Percentiles rank a stretch among this genome's conserved stretches.
Conservation (phyloP, 2,797 vertebrate species). For the Rhinoraja longicauda region DNA sequence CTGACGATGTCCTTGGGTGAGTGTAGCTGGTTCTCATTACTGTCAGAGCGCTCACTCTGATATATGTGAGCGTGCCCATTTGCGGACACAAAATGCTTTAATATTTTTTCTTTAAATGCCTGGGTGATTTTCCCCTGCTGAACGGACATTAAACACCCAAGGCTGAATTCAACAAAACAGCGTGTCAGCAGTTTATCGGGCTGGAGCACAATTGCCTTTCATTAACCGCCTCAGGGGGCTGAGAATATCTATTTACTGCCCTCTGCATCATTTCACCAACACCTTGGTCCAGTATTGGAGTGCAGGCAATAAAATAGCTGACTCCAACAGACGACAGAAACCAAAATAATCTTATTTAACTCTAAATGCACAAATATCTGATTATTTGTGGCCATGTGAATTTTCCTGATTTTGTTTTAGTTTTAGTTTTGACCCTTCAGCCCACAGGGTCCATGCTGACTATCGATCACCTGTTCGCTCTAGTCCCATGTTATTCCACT, state of each 20-base stretch:
- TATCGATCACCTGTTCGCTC: too few relatives aligned
- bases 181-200: background rate
- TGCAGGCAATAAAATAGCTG: background rate
- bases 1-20: background rate
- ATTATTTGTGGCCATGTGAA: background rate
- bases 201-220: background rate
- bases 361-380: background rate
- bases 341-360: conserved; percentile 9
- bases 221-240: background rate
- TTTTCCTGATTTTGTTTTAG: background rate
- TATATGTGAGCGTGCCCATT: background rate
- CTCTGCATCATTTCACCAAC: conserved; percentile 24
- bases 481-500: too few relatives aligned
- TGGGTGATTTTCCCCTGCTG: background rate
- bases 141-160: background rate
- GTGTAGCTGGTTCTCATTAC: background rate
- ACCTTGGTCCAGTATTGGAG: background rate
- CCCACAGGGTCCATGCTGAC: too few relatives aligned
- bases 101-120: background rate
- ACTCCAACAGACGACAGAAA: conserved; percentile 14
- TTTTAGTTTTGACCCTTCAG: too few relatives aligned
- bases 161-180: background rate
- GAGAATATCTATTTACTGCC: background rate
- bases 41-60: background rate
- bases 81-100: background rate